Evolutionary conservation across 2,113 vertebrate species (phyloP), one percentile per base, ranked within the genome.

Genomic region (Chlamydotis undulata): DNA sequence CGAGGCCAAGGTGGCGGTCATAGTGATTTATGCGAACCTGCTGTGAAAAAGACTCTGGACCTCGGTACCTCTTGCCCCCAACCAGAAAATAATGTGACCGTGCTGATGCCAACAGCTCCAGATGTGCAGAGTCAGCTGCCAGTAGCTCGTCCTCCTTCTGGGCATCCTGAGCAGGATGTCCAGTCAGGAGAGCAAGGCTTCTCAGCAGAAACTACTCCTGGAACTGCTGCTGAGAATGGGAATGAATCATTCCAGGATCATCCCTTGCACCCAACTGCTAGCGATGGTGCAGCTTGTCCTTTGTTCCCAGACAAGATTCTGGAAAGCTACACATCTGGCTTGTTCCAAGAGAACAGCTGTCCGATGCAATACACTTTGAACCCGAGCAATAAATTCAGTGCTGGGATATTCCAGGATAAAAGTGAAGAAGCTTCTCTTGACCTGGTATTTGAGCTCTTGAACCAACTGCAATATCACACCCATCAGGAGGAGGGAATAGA

Each of bases 361-460:
- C 97, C 98, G 68, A 74, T 98, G 97, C 98, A 98, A 80, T 98
- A 98, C 87, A 96, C 53, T 87, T 91, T 98, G 84, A 97, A 97
- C 93, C 95, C 96, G 19, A 97, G 96, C 87, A 98, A 97, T 97
- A 97, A 97, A 53, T 88, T 97, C 94, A 97, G 98, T 95, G 97
- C 98, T 60, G 99, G 98, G 77, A 98, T 99, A 97, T 99, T 99
- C 98, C 98, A 99, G 98, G 98, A 99, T 91, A 99, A 99, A 98
- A 99, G 99, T 31, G 99, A 99, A 77, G 99, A 99, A 89, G 99
- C 99, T 79, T 99, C 99, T 78, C 98, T 99, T 83, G 99, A 99
- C 94, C 98, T 99, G 82, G 99, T 99, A 50, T 99, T 99, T 95
- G 99, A 99, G 96, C 98, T 99, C 70, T 96, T 99, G 96, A 99